These are phyloP conservation scores for Papilio protenor DNA, from an alignment of 2,888 invertebrate species.

Conservation along the genomic window DNA sequence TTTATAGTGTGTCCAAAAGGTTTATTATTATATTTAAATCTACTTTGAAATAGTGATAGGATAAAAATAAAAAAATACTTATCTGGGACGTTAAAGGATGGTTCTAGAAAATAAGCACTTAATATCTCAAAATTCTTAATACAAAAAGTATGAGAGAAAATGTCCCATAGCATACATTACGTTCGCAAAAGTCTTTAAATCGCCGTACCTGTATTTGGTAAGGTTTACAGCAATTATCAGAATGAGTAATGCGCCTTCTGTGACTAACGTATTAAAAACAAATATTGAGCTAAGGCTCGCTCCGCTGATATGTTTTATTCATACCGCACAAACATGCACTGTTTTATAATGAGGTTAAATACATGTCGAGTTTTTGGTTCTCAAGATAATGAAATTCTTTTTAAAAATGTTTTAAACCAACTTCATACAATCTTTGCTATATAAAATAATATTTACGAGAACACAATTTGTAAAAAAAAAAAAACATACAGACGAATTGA, in stretches of 20 bases:
- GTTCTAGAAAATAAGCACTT: neutral
- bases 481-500: too few species aligned
- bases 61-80: neutral
- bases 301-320: constrained; percentile 33
- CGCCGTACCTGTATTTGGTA: constrained; percentile 31
- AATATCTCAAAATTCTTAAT: neutral
- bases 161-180: neutral
- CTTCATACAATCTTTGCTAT: neutral
- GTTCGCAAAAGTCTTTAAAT: neutral
- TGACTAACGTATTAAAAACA: constrained; percentile 48
- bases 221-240: constrained; percentile 40
- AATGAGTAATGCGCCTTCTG: constrained; percentile 43
- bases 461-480: too few species aligned
- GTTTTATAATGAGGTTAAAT: constrained; percentile 22
- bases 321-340: constrained; percentile 29
- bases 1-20: neutral
- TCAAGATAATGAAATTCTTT: constrained; percentile 8
- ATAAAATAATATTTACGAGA: neutral
- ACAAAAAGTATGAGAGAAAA: neutral
- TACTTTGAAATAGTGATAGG: neutral
- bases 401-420: neutral
- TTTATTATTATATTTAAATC: neutral
- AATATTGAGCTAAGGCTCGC: constrained; percentile 48
- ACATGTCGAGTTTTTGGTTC: neutral
- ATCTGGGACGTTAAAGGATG: neutral